Evolutionary conservation across 2,113 vertebrate species (phyloP).

Genomic region (Mesembrinibis cayennensis): DNA sequence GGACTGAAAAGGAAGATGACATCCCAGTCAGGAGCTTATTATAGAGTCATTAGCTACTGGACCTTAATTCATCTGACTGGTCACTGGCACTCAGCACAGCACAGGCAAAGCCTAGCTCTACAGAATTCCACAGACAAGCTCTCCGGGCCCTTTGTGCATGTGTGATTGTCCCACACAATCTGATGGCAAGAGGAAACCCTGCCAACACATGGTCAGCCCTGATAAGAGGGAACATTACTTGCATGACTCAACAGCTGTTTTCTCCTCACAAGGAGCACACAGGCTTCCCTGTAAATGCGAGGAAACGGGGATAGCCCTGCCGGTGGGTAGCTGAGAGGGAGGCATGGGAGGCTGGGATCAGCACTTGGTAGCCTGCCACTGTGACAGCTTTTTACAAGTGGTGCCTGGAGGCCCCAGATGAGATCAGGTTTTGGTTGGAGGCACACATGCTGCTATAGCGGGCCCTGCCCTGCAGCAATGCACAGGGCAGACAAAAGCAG

Average conservation of each 20-base stretch:
- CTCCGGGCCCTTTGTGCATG: background rate
- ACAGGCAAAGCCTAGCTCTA: background rate
- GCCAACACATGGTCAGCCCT: background rate
- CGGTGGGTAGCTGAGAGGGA: background rate
- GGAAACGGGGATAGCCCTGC: background rate
- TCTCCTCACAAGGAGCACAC: background rate
- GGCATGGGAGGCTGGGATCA: background rate
- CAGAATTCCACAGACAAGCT: background rate
- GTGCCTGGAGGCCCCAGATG: background rate
- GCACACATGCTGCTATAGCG: background rate
- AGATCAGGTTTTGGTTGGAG: background rate
- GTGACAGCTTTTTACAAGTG: background rate
- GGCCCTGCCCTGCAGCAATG: background rate
- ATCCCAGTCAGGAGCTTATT: background rate
- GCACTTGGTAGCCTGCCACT: background rate
- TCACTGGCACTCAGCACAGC: background rate
- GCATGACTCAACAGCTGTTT: background rate
- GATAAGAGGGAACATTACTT: slow-evolving; percentile 26
- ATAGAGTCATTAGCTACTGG: background rate
- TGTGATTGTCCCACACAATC: background rate
- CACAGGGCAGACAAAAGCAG: background rate
- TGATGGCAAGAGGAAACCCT: slow-evolving; percentile 41
- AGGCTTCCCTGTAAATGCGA: background rate
- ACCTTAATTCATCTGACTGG: background rate
- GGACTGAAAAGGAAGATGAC: background rate